phyloP scores from a whole-genome alignment of 1,140 invertebrate species.

The Zaprionus taronus region DNA sequence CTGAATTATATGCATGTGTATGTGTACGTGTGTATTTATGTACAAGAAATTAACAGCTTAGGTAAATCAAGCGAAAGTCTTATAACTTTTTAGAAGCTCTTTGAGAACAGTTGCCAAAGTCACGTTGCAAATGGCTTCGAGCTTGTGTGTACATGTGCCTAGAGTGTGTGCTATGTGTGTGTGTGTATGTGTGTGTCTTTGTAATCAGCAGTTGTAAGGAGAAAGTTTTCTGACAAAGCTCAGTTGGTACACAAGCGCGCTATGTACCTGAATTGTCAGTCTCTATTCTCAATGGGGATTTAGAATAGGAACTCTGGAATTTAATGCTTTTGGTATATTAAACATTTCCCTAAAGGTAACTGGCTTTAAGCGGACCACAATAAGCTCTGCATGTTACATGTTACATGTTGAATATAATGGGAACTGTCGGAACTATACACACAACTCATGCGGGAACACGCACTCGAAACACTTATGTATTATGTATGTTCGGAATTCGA shows the following conservation, averaged over 20 bases:
- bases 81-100: conserved; percentile 35
- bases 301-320: neutral
- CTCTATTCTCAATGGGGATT: conserved; percentile 10
- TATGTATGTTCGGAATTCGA: neutral
- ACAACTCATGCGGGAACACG: neutral
- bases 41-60: conserved; percentile 46
- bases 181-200: conserved; percentile 21
- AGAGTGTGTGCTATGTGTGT: conserved; percentile 12
- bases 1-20: conserved; percentile 1
- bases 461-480: neutral
- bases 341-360: neutral
- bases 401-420: neutral
- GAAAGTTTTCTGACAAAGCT: conserved; percentile 16
- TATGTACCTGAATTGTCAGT: conserved; percentile 16
- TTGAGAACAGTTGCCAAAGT: conserved; percentile 38
- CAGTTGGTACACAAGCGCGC: conserved; percentile 1
- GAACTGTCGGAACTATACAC: neutral
- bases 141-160: conserved; percentile 10
- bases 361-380: neutral
- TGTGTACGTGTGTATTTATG: conserved; percentile 17
- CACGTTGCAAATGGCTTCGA: conserved; percentile 56
- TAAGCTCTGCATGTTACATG: neutral
- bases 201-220: conserved; percentile 2
- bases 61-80: conserved; percentile 47
- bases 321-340: neutral